Evolutionary conservation across 2,888 invertebrate species (phyloP).

Genomic region (Dolichopus griseipennis): DNA sequence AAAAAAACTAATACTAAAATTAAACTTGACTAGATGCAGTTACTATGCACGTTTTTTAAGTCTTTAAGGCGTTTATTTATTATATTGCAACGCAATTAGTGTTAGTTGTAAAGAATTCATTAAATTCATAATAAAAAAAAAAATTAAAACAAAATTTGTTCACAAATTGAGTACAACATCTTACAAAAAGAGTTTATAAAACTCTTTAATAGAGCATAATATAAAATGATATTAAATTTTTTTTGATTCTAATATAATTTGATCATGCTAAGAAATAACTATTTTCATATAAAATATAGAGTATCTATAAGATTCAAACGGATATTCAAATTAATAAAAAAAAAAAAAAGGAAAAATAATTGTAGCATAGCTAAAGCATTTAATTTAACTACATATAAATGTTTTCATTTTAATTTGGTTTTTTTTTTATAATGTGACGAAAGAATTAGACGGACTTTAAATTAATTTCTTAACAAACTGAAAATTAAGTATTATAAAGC

Average conservation of each 20-base stretch:
- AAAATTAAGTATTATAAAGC: not conserved
- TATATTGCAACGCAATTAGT: not conserved
- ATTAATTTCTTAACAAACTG: conserved; percentile 3
- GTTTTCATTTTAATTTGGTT: too few species aligned
- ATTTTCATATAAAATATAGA: too few species aligned
- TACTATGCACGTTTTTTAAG: not conserved
- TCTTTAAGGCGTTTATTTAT: conserved; percentile 3
- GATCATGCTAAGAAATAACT: not conserved
- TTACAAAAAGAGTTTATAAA: not conserved
- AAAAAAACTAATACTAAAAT: too few species aligned
- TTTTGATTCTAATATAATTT: not conserved
- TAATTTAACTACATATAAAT: too few species aligned
- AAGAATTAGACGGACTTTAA: not conserved
- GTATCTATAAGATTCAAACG: too few species aligned
- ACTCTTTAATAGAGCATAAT: too few species aligned
- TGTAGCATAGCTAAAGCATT: too few species aligned
- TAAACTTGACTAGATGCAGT: too few species aligned
- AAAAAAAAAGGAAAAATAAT: too few species aligned
- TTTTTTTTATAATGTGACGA: not conserved
- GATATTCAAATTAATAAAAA: too few species aligned
- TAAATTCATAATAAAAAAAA: not conserved
- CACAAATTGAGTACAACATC: conserved; percentile 1
- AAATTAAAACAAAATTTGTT: not conserved
- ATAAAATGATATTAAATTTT: too few species aligned
- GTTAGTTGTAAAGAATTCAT: conserved; percentile 1